Evolutionary conservation across 1,140 invertebrate species (phyloP), one percentile per base, ranked within the genome.

Genomic region (Drosophila pandora): DNA sequence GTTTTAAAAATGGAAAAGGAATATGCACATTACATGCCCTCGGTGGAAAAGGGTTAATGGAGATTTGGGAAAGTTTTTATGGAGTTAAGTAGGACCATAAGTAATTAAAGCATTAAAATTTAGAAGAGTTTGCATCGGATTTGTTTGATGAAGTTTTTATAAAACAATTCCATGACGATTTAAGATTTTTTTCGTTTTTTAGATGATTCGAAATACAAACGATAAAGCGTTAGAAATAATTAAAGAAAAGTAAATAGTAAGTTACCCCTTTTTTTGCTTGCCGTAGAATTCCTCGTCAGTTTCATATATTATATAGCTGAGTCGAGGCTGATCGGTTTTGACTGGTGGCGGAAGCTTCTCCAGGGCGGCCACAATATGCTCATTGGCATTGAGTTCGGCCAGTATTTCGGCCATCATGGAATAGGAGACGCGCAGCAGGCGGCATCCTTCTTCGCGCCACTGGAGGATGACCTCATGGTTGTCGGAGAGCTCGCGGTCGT

Each of bases 271-370:
- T 1, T 17, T 2, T 17, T 8, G 54, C 28, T 13, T 52, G 28
- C 4, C 43, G 49, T 58, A 75, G 21, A 55, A 56, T 1, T 75
- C 62, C 0, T 47, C 28, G 43, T 72, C 69, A 2, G 41, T 21
- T 30, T 74, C 59, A 12, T 48, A 84, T 34, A 83, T 58, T 1
- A 83, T 50, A 22, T 62, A 83, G 39, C 75, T 82, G n/a, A 43
- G 5, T 9, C 57, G 70, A 1, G 53, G 60, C 1, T 23, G 2
- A 1, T 12, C 8, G 2, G 3, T 22, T 5, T 10, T 13, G 10
- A 4, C 4, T 1, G 39, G 23, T 6, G 21, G 1, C 2, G 12
- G 8, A 0, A 3, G 12, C 6, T 54, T 67, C 47, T 83, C 70
- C 41, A 79, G 21, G 2, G 45, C 43, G 17, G 53, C 30, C 9